Percentiles rank a stretch among this genome's conserved stretches.
Conservation (phyloP, 1,140 invertebrate species). For the Sarcophaga peregrina region DNA sequence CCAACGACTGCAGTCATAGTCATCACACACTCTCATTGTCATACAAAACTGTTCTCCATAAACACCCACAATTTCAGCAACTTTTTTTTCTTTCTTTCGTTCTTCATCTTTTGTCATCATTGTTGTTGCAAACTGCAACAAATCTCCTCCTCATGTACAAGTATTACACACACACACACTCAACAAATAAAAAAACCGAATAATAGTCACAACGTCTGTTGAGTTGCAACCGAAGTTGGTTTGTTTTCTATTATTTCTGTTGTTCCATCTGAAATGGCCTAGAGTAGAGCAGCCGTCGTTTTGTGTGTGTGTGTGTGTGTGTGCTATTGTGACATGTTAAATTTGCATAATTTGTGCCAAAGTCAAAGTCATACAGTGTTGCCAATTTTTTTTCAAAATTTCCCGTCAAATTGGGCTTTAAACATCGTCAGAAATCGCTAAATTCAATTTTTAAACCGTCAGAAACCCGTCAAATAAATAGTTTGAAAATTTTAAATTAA, state of each 20-base stretch:
- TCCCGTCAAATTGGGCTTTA: too few relatives aligned
- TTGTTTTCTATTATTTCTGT: not conserved
- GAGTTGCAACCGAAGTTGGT: not conserved
- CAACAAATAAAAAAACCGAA: too few relatives aligned
- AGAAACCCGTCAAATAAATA: too few relatives aligned
- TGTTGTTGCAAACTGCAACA: not conserved
- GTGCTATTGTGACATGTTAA: conserved; percentile 26
- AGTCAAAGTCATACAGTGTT: conserved; percentile 42
- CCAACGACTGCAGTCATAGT: conserved; percentile 15
- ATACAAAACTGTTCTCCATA: conserved; percentile 12
- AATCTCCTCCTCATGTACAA: not conserved
- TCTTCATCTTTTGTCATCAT: not conserved
- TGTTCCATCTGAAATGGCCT: not conserved
- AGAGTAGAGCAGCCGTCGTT: not conserved
- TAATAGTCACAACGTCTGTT: conserved; percentile 9
- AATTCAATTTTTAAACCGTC: too few relatives aligned
- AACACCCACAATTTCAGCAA: conserved; percentile 32
- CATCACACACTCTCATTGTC: not conserved
- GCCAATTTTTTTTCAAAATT: too few relatives aligned
- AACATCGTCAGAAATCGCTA: too few relatives aligned
- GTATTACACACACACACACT: too few relatives aligned
- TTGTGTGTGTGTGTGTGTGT: not conserved
- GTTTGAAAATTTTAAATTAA: too few relatives aligned
- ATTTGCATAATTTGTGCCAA: conserved; percentile 42
- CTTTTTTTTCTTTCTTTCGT: not conserved